Conservation (phyloP, 2,113 vertebrate genomes). For the Rhinogobius similis region DNA sequence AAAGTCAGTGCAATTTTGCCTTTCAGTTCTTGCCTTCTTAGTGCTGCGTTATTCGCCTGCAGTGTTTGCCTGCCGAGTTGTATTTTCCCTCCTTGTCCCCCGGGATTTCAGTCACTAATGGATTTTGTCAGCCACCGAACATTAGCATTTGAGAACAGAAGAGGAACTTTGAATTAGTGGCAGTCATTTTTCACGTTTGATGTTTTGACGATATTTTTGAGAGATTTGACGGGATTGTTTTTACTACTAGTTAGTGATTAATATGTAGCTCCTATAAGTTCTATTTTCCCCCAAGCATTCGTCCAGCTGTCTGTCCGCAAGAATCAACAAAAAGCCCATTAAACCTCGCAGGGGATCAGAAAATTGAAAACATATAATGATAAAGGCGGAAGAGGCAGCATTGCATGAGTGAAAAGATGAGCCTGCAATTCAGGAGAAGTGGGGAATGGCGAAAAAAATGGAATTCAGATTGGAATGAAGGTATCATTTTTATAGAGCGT, state of each 20-base stretch:
- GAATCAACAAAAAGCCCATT: slow-evolving; percentile 3
- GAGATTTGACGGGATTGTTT: too few species aligned
- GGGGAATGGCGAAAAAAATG: not conserved
- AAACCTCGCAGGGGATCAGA: not conserved
- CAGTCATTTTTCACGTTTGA: slow-evolving; percentile 9
- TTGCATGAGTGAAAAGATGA: not conserved
- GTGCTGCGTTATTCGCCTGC: not conserved
- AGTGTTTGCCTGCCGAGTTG: slow-evolving; percentile 3
- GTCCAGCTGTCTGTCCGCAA: slow-evolving; percentile 19
- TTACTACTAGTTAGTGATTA: too few species aligned
- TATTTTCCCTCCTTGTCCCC: not conserved
- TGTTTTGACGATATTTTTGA: slow-evolving; percentile 20
- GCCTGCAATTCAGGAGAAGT: not conserved
- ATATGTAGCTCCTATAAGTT: too few species aligned
- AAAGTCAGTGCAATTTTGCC: not conserved
- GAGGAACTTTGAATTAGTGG: slow-evolving; percentile 11
- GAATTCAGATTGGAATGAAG: slow-evolving; percentile 12
- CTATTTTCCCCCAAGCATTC: too few species aligned
- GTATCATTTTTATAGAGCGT: slow-evolving; percentile 17
- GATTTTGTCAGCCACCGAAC: not conserved
- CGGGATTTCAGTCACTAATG: slow-evolving; percentile 6
- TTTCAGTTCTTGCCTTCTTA: not conserved
- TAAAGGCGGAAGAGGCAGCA: not conserved
- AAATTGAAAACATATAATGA: not conserved
- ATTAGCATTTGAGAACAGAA: slow-evolving; percentile 8